These are phyloP conservation scores for Phaonia tiefii DNA, from an alignment of 2,888 invertebrate genomes.

Conservation along the genomic window DNA sequence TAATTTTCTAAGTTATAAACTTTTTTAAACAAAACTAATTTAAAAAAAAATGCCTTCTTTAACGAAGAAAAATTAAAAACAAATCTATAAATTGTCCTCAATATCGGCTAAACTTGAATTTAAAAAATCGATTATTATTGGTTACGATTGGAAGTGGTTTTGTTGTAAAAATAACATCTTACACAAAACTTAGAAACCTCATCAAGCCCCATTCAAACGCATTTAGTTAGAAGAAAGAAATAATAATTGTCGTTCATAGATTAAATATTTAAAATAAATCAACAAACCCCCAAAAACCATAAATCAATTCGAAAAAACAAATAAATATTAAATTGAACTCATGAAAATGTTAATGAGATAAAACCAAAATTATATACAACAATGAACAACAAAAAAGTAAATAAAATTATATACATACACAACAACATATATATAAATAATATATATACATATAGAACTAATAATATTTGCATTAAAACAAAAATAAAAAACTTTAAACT, in stretches of 20 bases:
- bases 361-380: conserved; percentile 16
- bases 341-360: background rate
- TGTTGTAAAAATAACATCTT: no score
- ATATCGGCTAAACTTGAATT: no score
- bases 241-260: conserved; percentile 58
- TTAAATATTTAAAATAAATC: conserved; percentile 27
- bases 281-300: conserved; percentile 26
- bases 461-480: background rate
- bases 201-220: conserved; percentile 31
- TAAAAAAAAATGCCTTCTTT: no score
- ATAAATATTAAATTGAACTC: conserved; percentile 30
- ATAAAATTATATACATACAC: conserved; percentile 3
- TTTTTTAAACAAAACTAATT: background rate
- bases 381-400: conserved; percentile 9
- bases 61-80: no score
- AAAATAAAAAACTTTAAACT: background rate
- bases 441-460: background rate
- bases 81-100: background rate
- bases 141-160: no score
- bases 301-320: conserved; percentile 16
- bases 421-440: background rate
- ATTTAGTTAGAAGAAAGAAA: conserved; percentile 43
- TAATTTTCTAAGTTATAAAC: background rate
- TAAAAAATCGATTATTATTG: no score
- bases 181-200: background rate